These are phyloP conservation scores for Sceliomorpha sp. DNA, from an alignment of 2,888 invertebrate species.

Conservation along the genomic window DNA sequence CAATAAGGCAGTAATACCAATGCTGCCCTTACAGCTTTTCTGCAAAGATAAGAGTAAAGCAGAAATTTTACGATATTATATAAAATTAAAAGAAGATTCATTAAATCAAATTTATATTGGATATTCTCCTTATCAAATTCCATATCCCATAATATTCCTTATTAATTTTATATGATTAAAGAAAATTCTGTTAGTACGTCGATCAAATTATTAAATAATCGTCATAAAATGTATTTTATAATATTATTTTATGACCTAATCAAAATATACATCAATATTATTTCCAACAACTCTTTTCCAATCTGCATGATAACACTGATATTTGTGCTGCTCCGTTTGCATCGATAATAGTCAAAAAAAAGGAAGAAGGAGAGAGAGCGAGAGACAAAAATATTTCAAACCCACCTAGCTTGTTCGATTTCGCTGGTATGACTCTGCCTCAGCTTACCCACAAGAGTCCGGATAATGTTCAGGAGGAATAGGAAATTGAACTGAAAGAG, in stretches of 20 bases:
- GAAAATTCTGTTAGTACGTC: no score
- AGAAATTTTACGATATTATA: no score
- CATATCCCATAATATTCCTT: no score
- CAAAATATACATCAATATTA: no score
- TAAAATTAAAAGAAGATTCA: no score
- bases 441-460: slow-evolving; percentile 88
- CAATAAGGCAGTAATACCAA: slow-evolving; percentile 89
- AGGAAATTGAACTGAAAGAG: slow-evolving; percentile 87
- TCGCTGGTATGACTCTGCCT: slow-evolving; percentile 88
- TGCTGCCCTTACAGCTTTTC: slow-evolving; percentile 91
- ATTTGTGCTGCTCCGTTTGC: slow-evolving; percentile 6
- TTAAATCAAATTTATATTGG: no score
- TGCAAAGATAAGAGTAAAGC: slow-evolving; percentile 71
- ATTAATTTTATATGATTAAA: no score
- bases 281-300: not conserved
- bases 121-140: no score
- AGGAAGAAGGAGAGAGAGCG: not conserved
- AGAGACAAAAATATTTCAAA: no score
- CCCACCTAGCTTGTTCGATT: slow-evolving; percentile 87
- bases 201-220: no score
- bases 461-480: slow-evolving; percentile 90
- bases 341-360: slow-evolving; percentile 17
- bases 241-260: no score
- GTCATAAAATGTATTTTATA: no score
- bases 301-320: slow-evolving; percentile 1